Evolutionary conservation across 2,888 invertebrate genomes (phyloP).

Genomic region (Drosophila kuntzei): DNA sequence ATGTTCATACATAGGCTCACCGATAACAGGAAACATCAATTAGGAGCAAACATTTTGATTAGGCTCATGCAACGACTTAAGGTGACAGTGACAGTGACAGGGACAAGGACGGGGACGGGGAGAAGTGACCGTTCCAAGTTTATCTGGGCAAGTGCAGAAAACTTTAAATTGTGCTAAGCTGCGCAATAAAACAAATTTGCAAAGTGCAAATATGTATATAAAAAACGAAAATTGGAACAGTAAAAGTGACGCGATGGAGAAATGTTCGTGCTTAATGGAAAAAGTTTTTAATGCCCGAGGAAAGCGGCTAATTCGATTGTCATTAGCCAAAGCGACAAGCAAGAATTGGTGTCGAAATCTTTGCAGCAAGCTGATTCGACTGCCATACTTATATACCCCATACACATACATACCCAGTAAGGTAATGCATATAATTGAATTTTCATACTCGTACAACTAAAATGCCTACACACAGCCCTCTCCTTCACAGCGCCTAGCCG

Average conservation of each 20-base stretch:
- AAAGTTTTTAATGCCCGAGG: constrained; percentile 69
- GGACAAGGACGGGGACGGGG: not conserved
- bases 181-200: constrained; percentile 44
- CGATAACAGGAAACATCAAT: constrained; percentile 72
- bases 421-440: constrained; percentile 82
- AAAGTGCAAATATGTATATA: constrained; percentile 35
- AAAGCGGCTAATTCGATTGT: constrained; percentile 75
- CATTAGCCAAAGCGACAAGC: constrained; percentile 63
- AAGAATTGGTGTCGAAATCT: constrained; percentile 49
- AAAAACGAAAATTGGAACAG: constrained; percentile 26
- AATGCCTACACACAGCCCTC: constrained; percentile 60
- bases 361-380: constrained; percentile 17
- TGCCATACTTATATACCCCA: constrained; percentile 24
- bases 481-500: constrained; percentile 19
- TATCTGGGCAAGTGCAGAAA: constrained; percentile 35
- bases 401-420: constrained; percentile 40
- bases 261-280: constrained; percentile 72
- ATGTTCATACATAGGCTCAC: constrained; percentile 57
- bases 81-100: not conserved
- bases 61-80: constrained; percentile 15
- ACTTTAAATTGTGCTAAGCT: constrained; percentile 45
- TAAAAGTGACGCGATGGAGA: constrained; percentile 15
- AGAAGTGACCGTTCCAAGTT: constrained; percentile 24
- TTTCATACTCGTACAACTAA: constrained; percentile 72
- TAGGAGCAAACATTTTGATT: constrained; percentile 67